These are phyloP conservation scores for Neodiprion virginianus DNA, from an alignment of 1,140 invertebrate genomes.

Conservation along the genomic window DNA sequence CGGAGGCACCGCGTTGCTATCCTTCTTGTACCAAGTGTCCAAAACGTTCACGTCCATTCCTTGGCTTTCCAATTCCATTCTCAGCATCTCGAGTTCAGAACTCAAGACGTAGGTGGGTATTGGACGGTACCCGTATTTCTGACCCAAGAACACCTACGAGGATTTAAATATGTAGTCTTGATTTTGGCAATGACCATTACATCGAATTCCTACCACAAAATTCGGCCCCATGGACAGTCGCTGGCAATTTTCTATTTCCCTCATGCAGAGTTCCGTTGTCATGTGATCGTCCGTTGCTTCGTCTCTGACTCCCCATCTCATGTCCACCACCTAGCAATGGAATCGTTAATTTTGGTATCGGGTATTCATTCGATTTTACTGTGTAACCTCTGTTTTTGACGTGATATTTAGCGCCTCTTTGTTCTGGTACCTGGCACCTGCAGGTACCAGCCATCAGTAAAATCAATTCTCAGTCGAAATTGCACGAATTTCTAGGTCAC, in stretches of 20 bases:
- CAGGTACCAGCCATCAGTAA: neutral
- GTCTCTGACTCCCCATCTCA: slow-evolving; percentile 97
- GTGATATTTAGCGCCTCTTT: neutral
- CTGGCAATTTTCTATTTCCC: slow-evolving; percentile 97
- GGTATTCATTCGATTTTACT: slow-evolving; percentile 29
- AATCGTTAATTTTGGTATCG: neutral
- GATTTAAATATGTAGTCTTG: slow-evolving; percentile 13
- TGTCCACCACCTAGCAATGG: slow-evolving; percentile 87
- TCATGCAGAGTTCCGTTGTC: slow-evolving; percentile 98
- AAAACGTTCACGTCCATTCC: slow-evolving; percentile 85
- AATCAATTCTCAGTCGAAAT: slow-evolving; percentile 35
- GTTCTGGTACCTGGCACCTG: slow-evolving; percentile 32
- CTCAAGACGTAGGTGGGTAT: slow-evolving; percentile 95
- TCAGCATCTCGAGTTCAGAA: slow-evolving; percentile 88
- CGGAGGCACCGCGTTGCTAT: slow-evolving; percentile 92
- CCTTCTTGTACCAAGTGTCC: slow-evolving; percentile 96
- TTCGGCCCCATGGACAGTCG: slow-evolving; percentile 97
- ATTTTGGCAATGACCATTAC: neutral
- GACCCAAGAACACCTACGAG: slow-evolving; percentile 88
- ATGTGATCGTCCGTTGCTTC: slow-evolving; percentile 99
- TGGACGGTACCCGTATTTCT: slow-evolving; percentile 98
- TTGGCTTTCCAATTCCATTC: slow-evolving; percentile 78
- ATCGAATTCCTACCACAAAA: slow-evolving; percentile 78
- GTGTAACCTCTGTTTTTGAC: neutral
- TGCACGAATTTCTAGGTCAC: no score